phyloP scores from a whole-genome alignment of 2,797 vertebrate genomes.

The Sparus aurata region DNA sequence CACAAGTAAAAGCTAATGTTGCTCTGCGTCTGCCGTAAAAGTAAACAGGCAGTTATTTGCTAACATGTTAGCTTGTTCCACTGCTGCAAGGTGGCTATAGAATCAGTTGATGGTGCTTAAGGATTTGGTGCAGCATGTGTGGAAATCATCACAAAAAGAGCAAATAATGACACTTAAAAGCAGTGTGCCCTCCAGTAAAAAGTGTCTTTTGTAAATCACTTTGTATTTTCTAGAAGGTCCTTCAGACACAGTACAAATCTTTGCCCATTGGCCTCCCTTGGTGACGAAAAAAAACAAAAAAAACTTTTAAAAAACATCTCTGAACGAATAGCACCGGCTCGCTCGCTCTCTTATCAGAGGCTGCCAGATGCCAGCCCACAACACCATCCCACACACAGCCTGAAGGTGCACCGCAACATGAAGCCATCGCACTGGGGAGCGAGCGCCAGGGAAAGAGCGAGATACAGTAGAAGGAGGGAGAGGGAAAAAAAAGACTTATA shows the following conservation, averaged over 20 bases:
- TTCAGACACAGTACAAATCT: conserved; percentile 43
- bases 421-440: conserved; percentile 67
- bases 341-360: conserved; percentile 82
- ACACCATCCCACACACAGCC: conserved; percentile 83
- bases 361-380: conserved; percentile 85
- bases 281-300: conserved; percentile 9
- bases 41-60: background rate
- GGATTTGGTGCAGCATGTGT: background rate
- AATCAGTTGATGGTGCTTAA: conserved; percentile 13
- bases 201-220: conserved; percentile 22
- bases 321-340: conserved; percentile 72
- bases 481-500: conserved; percentile 64
- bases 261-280: conserved; percentile 54
- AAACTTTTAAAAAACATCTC: conserved; percentile 58
- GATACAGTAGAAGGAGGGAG: conserved; percentile 65
- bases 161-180: conserved; percentile 12
- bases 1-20: background rate
- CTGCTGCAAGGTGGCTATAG: background rate
- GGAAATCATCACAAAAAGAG: conserved; percentile 17
- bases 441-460: conserved; percentile 48
- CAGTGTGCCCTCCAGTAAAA: background rate
- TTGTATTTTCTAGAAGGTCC: conserved; percentile 51
- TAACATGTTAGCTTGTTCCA: background rate
- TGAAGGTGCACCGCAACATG: conserved; percentile 79
- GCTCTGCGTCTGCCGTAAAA: background rate